Percentiles rank a stretch among this genome's conserved stretches.
Evolutionary conservation across 2,797 vertebrate species (phyloP).

Genomic region (Sebastes steindachneri): DNA sequence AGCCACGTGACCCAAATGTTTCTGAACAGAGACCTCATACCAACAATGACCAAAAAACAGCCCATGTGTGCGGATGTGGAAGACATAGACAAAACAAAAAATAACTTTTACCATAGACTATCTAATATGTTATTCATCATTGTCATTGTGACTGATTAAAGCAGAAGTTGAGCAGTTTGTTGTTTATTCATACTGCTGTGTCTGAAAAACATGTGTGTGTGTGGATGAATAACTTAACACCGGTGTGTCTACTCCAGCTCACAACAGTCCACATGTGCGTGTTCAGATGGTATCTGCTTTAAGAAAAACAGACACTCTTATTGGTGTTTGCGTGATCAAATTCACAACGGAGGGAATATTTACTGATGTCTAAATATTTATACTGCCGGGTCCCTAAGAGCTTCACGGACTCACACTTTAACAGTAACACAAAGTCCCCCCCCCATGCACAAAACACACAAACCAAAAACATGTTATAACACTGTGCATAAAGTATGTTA

Average conservation of each 20-base stretch:
- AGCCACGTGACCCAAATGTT: conserved; percentile 9
- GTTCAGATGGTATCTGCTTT: conserved; percentile 69
- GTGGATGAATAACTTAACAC: conserved; percentile 46
- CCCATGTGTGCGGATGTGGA: background rate
- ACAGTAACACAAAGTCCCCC: conserved; percentile 44
- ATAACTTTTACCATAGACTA: background rate
- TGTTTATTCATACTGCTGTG: conserved; percentile 27
- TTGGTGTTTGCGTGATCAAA: conserved; percentile 69
- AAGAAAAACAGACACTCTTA: conserved; percentile 72
- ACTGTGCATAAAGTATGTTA: background rate
- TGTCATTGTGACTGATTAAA: conserved; percentile 18
- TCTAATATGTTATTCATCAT: conserved; percentile 1
- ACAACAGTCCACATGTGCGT: conserved; percentile 44
- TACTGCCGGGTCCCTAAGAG: conserved; percentile 56
- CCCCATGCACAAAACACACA: conserved; percentile 33
- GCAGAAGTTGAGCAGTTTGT: conserved; percentile 14
- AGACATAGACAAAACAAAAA: background rate
- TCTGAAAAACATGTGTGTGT: background rate
- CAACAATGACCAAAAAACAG: background rate
- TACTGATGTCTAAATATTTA: conserved; percentile 80
- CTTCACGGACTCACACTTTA: conserved; percentile 64
- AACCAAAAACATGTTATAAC: conserved; percentile 29
- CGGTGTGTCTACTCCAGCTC: conserved; percentile 25
- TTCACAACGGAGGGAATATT: conserved; percentile 71
- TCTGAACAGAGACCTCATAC: conserved; percentile 3